These are phyloP conservation scores for Drosophila meridionalis DNA, from an alignment of 2,888 invertebrate genomes.

Conservation along the genomic window DNA sequence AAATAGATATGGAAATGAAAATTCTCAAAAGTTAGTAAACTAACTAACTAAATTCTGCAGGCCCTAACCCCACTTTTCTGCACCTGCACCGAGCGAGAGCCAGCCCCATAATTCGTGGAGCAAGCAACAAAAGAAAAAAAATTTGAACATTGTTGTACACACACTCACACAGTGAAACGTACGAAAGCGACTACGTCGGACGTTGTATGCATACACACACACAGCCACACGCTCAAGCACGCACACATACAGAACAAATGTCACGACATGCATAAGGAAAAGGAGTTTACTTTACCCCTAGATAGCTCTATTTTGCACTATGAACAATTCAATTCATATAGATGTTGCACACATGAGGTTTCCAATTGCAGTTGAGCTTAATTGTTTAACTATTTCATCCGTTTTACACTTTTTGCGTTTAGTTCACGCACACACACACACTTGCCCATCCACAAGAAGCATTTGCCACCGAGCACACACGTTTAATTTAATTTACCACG, in stretches of 20 bases:
- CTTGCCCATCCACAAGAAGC: slow-evolving; percentile 40
- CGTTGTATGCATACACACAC: slow-evolving; percentile 41
- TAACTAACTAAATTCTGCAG: slow-evolving; percentile 35
- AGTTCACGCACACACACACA: slow-evolving; percentile 59
- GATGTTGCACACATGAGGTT: slow-evolving; percentile 24
- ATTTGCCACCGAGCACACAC: slow-evolving; percentile 63
- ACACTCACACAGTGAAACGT: slow-evolving; percentile 40
- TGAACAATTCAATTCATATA: slow-evolving; percentile 26
- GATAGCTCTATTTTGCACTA: slow-evolving; percentile 46
- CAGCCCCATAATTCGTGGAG: slow-evolving; percentile 75
- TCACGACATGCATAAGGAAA: slow-evolving; percentile 79
- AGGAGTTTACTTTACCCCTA: slow-evolving; percentile 41
- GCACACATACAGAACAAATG: slow-evolving; percentile 68
- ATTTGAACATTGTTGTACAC: slow-evolving; percentile 79
- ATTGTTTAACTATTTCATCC: slow-evolving; percentile 67
- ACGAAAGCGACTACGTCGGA: slow-evolving; percentile 43
- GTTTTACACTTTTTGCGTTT: slow-evolving; percentile 77
- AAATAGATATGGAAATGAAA: background rate
- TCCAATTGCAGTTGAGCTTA: slow-evolving; percentile 41
- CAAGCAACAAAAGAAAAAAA: slow-evolving; percentile 70
- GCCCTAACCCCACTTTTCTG: slow-evolving; percentile 76
- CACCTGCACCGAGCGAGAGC: slow-evolving; percentile 73
- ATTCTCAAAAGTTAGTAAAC: slow-evolving; percentile 25
- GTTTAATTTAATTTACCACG: slow-evolving; percentile 67
- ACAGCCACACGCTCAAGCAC: slow-evolving; percentile 42